Conservation (phyloP, 2,797 vertebrate genomes). For the Falco rusticolus region DNA sequence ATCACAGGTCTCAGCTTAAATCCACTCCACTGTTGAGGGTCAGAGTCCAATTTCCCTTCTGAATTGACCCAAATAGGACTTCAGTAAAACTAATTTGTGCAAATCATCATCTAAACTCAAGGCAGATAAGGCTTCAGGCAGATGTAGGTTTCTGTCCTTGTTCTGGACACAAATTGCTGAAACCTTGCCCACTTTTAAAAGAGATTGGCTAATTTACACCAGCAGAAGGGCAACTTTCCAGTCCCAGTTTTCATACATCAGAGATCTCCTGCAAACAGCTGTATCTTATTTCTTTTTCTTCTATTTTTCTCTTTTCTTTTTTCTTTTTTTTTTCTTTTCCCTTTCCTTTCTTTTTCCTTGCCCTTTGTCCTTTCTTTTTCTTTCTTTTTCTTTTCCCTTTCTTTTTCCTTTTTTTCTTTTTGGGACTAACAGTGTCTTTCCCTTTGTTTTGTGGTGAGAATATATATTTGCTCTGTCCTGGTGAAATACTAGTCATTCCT, state of each 20-base stretch:
- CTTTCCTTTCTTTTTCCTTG: too few species aligned
- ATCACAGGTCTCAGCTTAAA: accelerated
- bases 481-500: not conserved
- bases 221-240: constrained; percentile 3
- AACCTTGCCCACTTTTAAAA: not conserved
- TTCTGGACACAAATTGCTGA: not conserved
- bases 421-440: not conserved
- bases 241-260: not conserved
- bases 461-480: not conserved
- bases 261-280: constrained; percentile 49
- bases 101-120: not conserved
- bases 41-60: not conserved
- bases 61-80: not conserved
- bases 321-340: too few species aligned
- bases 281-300: not conserved
- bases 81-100: accelerated
- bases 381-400: too few species aligned
- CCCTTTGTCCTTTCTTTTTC: too few species aligned
- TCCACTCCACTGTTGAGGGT: not conserved
- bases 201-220: not conserved
- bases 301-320: too few species aligned
- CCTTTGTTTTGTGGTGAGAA: not conserved
- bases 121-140: not conserved
- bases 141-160: not conserved
- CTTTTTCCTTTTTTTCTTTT: not conserved